These are phyloP conservation scores for Microtus montanus DNA, from an alignment of 2,113 vertebrate species.

Conservation along the genomic window DNA sequence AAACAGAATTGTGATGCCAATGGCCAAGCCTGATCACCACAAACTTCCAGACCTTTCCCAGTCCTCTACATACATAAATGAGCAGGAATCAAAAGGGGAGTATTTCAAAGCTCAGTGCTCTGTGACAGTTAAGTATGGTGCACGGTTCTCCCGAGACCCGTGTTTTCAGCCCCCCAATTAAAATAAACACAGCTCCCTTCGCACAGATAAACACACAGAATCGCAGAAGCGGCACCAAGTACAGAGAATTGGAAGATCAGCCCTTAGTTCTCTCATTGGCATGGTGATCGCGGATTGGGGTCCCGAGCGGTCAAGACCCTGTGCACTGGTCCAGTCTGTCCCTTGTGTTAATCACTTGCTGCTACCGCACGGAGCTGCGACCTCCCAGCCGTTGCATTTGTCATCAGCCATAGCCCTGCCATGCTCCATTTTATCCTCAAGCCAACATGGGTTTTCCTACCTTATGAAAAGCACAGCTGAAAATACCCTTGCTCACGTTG, in stretches of 20 bases:
- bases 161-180: not conserved
- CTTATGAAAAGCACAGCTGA: not conserved
- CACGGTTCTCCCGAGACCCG: no score
- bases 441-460: not conserved
- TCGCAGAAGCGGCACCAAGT: not conserved
- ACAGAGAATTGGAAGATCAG: not conserved
- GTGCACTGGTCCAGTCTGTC: not conserved
- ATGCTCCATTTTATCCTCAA: not conserved
- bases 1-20: not conserved
- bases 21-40: no score
- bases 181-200: not conserved
- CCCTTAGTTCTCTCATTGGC: not conserved
- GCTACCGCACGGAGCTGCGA: not conserved
- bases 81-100: not conserved
- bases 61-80: not conserved
- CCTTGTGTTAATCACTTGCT: not conserved
- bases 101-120: not conserved
- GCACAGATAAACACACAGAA: not conserved
- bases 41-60: not conserved
- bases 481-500: not conserved
- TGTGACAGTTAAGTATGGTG: not conserved
- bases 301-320: not conserved
- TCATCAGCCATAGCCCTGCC: not conserved
- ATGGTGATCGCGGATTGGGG: not conserved
- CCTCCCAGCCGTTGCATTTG: not conserved